phyloP scores from a whole-genome alignment of 2,888 invertebrate species.

The Gerris lacustris region DNA sequence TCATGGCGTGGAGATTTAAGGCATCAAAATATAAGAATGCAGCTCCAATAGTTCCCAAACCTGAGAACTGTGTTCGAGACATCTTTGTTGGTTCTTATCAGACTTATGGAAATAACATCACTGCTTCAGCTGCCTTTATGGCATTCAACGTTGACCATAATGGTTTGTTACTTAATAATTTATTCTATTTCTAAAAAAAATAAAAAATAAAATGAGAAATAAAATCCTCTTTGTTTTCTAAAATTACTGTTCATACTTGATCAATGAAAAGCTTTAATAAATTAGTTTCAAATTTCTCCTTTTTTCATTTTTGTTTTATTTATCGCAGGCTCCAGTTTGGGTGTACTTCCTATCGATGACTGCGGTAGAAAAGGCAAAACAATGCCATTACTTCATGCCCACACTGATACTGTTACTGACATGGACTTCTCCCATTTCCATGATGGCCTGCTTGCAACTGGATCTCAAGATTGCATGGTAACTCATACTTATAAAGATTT shows the following conservation, averaged over 20 bases:
- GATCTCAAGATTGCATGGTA: constrained; percentile 74
- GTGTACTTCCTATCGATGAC: constrained; percentile 74
- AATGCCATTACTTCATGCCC: constrained; percentile 73
- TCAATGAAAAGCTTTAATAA: constrained; percentile 12
- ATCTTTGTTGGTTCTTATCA: constrained; percentile 85
- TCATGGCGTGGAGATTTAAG: constrained; percentile 91
- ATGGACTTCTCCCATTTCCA: constrained; percentile 93
- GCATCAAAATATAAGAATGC: constrained; percentile 98
- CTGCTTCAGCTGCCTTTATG: constrained; percentile 84
- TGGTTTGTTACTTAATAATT: constrained; percentile 45
- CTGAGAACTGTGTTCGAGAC: constrained; percentile 76
- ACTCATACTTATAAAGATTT: too few relatives aligned
- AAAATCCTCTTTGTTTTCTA: neutral
- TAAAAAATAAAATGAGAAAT: constrained; percentile 44
- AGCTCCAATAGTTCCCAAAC: constrained; percentile 87
- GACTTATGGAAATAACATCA: constrained; percentile 89
- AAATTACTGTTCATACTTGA: constrained; percentile 10
- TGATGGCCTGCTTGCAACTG: constrained; percentile 80
- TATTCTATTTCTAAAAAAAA: constrained; percentile 34
- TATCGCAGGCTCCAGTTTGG: constrained; percentile 66
- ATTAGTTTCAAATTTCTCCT: too few relatives aligned
- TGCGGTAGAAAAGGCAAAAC: constrained; percentile 79
- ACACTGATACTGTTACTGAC: constrained; percentile 84
- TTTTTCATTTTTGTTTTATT: neutral
- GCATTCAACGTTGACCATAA: constrained; percentile 91